Evolutionary conservation across 2,888 invertebrate species (phyloP).

Genomic region (Cacoxenus indagator): DNA sequence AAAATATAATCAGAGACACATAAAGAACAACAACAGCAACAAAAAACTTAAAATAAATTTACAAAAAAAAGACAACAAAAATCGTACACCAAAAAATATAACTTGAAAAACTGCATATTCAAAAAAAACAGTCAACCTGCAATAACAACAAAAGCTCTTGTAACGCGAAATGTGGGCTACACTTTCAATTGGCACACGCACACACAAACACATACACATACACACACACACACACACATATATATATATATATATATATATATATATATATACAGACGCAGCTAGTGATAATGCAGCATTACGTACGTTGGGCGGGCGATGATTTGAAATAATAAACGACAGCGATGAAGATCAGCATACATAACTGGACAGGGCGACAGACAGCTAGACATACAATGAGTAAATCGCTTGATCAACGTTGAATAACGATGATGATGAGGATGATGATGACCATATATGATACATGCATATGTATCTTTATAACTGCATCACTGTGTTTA

Average conservation of each 20-base stretch:
- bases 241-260: too few species aligned
- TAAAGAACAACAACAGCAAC: too few species aligned
- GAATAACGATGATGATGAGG: neutral
- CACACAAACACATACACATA: neutral
- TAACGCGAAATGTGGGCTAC: constrained; percentile 47
- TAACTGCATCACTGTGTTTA: neutral
- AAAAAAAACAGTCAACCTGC: constrained; percentile 3
- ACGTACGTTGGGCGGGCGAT: too few species aligned
- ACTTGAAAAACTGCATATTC: constrained; percentile 9
- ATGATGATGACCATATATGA: too few species aligned
- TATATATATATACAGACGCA: too few species aligned
- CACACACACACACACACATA: neutral
- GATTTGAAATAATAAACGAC: constrained; percentile 1
- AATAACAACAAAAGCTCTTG: constrained; percentile 14
- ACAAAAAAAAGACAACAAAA: constrained; percentile 21
- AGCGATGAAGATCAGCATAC: neutral
- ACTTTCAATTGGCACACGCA: constrained; percentile 47
- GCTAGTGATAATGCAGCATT: too few species aligned
- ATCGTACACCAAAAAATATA: constrained; percentile 3
- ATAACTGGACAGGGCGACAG: neutral
- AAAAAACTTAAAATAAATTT: constrained; percentile 12
- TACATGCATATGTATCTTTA: too few species aligned
- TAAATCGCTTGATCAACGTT: neutral
- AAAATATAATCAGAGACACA: constrained; percentile 8
- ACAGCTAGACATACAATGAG: neutral